These are phyloP conservation scores for Dasyornis broadbenti DNA, from an alignment of 2,113 vertebrate species.

Conservation along the genomic window DNA sequence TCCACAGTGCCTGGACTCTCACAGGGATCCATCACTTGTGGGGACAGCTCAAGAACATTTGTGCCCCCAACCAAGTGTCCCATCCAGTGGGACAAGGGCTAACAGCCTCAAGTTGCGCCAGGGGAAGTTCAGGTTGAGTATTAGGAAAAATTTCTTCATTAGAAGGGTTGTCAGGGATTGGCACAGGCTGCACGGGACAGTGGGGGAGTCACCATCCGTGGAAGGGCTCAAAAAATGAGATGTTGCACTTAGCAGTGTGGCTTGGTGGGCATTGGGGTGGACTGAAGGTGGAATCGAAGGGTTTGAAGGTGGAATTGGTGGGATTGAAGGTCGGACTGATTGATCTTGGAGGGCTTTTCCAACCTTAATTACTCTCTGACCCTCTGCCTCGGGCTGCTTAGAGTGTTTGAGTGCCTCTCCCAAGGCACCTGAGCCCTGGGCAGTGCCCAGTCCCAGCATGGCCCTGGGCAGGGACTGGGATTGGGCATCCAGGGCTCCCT, in stretches of 20 bases:
- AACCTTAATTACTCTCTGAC: background rate
- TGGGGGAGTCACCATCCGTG: background rate
- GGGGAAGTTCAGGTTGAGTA: background rate
- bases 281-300: too few relatives aligned
- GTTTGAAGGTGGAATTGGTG: too few relatives aligned
- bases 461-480: background rate
- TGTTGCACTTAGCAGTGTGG: background rate
- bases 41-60: background rate
- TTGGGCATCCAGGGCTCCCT: background rate
- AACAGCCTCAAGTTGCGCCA: background rate
- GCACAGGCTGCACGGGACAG: background rate
- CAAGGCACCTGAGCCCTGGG: background rate
- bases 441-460: background rate
- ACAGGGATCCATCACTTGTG: background rate
- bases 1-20: background rate
- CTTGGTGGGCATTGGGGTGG: background rate
- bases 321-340: background rate
- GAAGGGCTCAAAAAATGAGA: background rate
- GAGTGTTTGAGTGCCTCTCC: background rate
- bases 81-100: background rate
- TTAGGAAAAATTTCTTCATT: background rate
- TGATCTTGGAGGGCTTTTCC: background rate
- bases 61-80: background rate
- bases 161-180: background rate
- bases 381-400: too few relatives aligned